phyloP scores from a whole-genome alignment of 2,113 vertebrate species.

The Pelobates fuscus region DNA sequence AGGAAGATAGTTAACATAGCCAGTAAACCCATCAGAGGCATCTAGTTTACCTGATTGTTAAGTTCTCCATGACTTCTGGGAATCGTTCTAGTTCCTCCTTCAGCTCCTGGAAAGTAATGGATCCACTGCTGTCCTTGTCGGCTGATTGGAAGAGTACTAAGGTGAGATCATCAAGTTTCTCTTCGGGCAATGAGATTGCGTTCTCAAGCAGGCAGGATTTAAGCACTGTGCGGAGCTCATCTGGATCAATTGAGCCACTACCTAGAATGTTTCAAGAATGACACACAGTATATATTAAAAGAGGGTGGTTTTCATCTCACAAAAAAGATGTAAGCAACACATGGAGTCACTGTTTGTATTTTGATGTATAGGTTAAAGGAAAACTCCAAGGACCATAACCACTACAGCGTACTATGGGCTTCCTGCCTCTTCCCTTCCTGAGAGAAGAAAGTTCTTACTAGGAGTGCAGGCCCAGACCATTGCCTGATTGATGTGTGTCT shows the following conservation, averaged over 20 bases:
- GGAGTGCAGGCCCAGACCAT: too few species aligned
- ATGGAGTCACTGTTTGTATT: too few species aligned
- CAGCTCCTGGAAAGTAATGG: constrained; percentile 90
- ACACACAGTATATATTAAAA: too few species aligned
- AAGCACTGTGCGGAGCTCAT: constrained; percentile 78
- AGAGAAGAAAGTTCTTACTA: too few species aligned
- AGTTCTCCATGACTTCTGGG: constrained; percentile 86
- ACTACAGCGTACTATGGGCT: too few species aligned
- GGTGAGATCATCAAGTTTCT: constrained; percentile 81
- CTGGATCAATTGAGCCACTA: constrained; percentile 81
- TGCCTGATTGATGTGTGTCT: too few species aligned
- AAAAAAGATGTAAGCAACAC: too few species aligned
- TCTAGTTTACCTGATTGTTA: constrained; percentile 80
- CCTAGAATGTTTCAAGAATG: constrained; percentile 60
- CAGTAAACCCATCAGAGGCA: not conserved
- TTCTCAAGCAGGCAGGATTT: constrained; percentile 82
- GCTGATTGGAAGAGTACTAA: constrained; percentile 80
- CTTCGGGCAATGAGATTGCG: constrained; percentile 78
- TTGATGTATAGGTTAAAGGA: too few species aligned
- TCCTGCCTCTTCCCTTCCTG: too few species aligned
- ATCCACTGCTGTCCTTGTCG: constrained; percentile 77
- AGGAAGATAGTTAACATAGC: too few species aligned
- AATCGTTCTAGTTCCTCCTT: constrained; percentile 78
- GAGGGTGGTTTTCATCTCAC: too few species aligned
- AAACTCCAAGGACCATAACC: too few species aligned